Percentiles rank a stretch among this genome's conserved stretches.
These are phyloP conservation scores for Dasysyrphus tricinctus DNA, from an alignment of 2,888 invertebrate species.

Conservation along the genomic window DNA sequence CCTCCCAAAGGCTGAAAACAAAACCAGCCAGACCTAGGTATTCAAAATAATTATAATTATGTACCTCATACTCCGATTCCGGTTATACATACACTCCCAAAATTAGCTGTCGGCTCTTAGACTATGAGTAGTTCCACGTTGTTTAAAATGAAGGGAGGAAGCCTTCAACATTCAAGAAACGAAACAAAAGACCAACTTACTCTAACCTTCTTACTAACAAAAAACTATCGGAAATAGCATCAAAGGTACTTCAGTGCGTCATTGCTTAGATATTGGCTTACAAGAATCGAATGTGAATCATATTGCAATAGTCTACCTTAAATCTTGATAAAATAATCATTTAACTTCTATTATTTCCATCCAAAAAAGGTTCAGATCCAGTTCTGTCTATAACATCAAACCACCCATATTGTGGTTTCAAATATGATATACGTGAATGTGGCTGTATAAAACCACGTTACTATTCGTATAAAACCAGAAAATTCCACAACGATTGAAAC, in stretches of 20 bases:
- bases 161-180: too few relatives aligned
- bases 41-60: too few relatives aligned
- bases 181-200: too few relatives aligned
- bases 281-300: conserved; percentile 15
- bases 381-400: neutral
- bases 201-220: too few relatives aligned
- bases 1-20: too few relatives aligned
- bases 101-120: too few relatives aligned
- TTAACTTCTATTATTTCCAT: neutral
- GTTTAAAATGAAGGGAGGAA: too few relatives aligned
- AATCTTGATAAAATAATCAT: conserved; percentile 19
- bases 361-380: neutral
- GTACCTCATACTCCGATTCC: too few relatives aligned
- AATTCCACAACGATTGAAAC: conserved; percentile 44
- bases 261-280: neutral
- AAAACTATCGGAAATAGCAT: neutral
- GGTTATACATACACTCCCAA: too few relatives aligned
- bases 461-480: neutral
- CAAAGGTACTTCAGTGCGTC: neutral
- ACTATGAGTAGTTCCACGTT: too few relatives aligned
- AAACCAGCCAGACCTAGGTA: too few relatives aligned
- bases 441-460: neutral
- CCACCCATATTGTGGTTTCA: conserved; percentile 10
- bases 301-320: neutral
- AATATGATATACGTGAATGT: neutral